Percentiles rank a stretch among this genome's conserved stretches.
Evolutionary conservation across 2,888 invertebrate species (phyloP).

Genomic region (Teleogryllus oceanicus): DNA sequence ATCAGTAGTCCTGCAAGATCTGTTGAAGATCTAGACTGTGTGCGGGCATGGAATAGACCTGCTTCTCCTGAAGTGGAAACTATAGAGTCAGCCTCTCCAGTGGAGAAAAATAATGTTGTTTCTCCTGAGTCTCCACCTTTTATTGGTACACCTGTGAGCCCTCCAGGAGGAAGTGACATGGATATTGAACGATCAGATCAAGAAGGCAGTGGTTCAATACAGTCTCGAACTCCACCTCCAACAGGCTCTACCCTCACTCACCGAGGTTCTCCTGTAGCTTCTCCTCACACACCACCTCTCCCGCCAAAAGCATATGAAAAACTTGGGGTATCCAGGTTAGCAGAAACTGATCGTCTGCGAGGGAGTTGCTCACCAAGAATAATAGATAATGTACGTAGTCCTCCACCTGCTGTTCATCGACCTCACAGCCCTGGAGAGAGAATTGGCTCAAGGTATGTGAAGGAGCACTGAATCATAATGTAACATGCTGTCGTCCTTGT

Average conservation of each 20-base stretch:
- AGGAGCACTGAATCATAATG: too few relatives aligned
- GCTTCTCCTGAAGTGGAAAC: conserved; percentile 26
- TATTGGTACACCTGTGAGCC: conserved; percentile 20
- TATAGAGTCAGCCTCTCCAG: conserved; percentile 11
- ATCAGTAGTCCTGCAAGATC: background rate
- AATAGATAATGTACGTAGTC: conserved; percentile 23
- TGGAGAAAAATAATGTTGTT: conserved; percentile 26
- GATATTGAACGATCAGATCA: conserved; percentile 31
- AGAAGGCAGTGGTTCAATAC: conserved; percentile 24
- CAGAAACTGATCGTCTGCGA: conserved; percentile 45
- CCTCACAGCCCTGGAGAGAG: conserved; percentile 9
- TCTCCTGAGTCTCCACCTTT: conserved; percentile 30
- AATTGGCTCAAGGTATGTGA: background rate
- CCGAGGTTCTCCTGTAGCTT: conserved; percentile 46
- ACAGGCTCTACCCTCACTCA: background rate
- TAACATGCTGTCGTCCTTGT: too few relatives aligned
- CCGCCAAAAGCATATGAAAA: conserved; percentile 56
- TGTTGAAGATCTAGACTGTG: conserved; percentile 21
- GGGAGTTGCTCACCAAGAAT: conserved; percentile 36
- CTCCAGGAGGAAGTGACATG: conserved; percentile 32
- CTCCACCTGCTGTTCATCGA: background rate
- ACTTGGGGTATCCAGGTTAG: conserved; percentile 51
- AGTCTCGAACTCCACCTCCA: conserved; percentile 21
- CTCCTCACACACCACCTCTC: conserved; percentile 67
- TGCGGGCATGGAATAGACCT: conserved; percentile 24